Evolutionary conservation across 1,140 invertebrate species (phyloP), one percentile per base, ranked within the genome.

Genomic region (Protaetia brevitarsis): DNA sequence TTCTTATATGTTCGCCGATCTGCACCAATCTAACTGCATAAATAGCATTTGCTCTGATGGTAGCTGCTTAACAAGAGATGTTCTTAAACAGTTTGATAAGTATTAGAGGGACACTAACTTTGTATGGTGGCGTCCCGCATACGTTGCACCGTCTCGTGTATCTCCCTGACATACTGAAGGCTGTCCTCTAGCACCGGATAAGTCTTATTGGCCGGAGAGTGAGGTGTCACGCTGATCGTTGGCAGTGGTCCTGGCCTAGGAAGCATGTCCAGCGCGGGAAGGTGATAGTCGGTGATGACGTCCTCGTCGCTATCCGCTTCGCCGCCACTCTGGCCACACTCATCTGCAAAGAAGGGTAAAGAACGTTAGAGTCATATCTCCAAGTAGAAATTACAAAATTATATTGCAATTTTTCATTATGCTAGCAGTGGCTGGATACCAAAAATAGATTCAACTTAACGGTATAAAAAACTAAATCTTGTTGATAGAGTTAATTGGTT

Each of bases 221-320:
- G 91, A 2, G 91, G 91, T 28, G 91, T 93, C 45, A 94, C 90
- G 79, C 90, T 93, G 72, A 93, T 93, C 58, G 86, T 93, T 66
- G 91, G 91, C 72, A 85, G 74, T 30, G 83, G 85, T 23, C 73
- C 74, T 72, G 69, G 67, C 61, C 72, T 73, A 64, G 72, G 71
- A 69, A 69, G 73, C 78, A 70, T 74, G 72, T 73, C 78, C 73
- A 66, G 65, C 63, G 61, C 63, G 72, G 72, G 63, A 74, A 69
- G 26, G 28, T 78, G 79, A 66, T 87, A 88, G 74, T 87, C 85
- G 13, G 85, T 88, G 74, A 88, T 85, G 78, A 88, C 82, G 81
- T 88, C 86, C 71, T 88, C 86, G 73, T 88, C 87, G 71, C 86
- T 88, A 72, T 84, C 82, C 45, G 73, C 67, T 60, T 87, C 85